Base-by-base conservation (phyloP, 2,113 vertebrate genomes). In the Hydrochoerus hydrochaeris region DNA sequence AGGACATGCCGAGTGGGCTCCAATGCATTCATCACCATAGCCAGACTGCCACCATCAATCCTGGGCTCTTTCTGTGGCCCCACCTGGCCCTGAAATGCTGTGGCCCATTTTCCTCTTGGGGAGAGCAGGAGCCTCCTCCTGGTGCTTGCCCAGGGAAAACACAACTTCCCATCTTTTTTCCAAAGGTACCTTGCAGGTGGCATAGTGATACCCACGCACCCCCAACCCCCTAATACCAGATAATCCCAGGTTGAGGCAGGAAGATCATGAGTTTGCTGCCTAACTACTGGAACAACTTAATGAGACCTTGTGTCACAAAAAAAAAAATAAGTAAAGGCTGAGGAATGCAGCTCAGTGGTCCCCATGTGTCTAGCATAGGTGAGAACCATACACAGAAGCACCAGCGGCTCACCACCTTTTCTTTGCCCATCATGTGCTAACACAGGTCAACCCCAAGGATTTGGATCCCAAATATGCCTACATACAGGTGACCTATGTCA, bases 401-500 rank as follows among this genome's bases (percentile, higher is more conserved):
- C 30, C 6, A 1, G 11, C 7, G 35, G 8, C 67, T 88, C 52
- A 71, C 84, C 20, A 0, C 28, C 86, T 30, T 80, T 88, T 80
- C 38, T 19, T 20, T 38, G 46, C 1, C 20, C 57, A 24, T 95
- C 7, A 19, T 71, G 41, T 88, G 35, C 94, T 60, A 65, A 54
- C 60, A 5, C 98, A 99, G 99, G 99, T 99, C 28, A 99, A 99
- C 95, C 99, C 99, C 65, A 99, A 99, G 98, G 99, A 99, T 94
- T 96, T 99, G 98, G 99, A 99, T 95, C 98, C 99, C 52, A 99
- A 99, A 97, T 99, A 99, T 0, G 99, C 99, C n/a, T 99, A 99
- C 96, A 99, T 99, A 93, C 99, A 99, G 97, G 99, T 99, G 97
- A 99, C 99, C 0, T 99, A 99, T 0, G 99, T 99, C 95, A 99